Conservation (phyloP, 1,140 invertebrate genomes). For the Lethrus apterus region DNA sequence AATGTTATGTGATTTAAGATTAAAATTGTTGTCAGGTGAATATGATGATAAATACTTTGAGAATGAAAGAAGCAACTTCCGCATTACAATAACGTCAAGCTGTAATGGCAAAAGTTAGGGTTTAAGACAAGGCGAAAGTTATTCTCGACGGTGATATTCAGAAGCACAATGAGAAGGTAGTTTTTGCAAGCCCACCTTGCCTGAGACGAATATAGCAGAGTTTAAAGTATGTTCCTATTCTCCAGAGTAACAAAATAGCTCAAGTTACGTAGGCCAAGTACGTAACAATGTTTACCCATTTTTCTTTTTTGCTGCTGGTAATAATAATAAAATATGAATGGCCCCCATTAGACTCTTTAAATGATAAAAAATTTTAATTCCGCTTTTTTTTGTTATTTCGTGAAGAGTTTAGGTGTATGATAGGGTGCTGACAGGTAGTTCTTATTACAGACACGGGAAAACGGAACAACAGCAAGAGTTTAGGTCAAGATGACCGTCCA, state of each 20-base stretch:
- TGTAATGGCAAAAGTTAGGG: slow-evolving; percentile 35
- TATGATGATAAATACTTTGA: slow-evolving; percentile 26
- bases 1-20: too few relatives aligned
- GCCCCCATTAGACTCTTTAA: too few relatives aligned
- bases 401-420: neutral
- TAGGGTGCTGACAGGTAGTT: slow-evolving; percentile 21
- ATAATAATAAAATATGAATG: too few relatives aligned
- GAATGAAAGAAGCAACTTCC: slow-evolving; percentile 32
- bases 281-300: slow-evolving; percentile 12
- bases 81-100: slow-evolving; percentile 32
- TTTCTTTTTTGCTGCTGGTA: too few relatives aligned
- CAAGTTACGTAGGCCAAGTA: slow-evolving; percentile 18
- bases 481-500: slow-evolving; percentile 23
- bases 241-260: slow-evolving; percentile 23
- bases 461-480: slow-evolving; percentile 21
- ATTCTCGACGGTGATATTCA: slow-evolving; percentile 32
- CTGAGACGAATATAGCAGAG: slow-evolving; percentile 19
- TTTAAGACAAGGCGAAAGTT: slow-evolving; percentile 29
- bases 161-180: slow-evolving; percentile 28
- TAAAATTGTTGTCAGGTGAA: slow-evolving; percentile 22
- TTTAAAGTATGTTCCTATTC: slow-evolving; percentile 29
- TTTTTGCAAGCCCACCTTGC: slow-evolving; percentile 29
- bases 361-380: too few relatives aligned
- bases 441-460: slow-evolving; percentile 25
- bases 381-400: neutral